Evolutionary conservation across 2,113 vertebrate species (phyloP).

Genomic region (Corythornis madagascariensis): DNA sequence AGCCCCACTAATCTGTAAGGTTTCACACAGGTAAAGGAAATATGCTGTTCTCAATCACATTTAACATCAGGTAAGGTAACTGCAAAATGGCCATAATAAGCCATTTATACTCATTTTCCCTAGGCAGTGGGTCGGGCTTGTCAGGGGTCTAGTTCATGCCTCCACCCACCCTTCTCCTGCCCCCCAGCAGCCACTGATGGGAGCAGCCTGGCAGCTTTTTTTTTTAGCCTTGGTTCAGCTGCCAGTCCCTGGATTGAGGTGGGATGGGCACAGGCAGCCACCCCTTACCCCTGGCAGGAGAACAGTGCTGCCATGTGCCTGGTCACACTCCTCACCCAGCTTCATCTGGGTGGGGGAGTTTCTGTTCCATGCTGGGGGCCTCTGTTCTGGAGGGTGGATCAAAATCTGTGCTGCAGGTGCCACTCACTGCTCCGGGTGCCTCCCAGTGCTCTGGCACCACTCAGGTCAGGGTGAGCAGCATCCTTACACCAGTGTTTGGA

Average conservation of each 20-base stretch:
- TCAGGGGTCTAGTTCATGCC: neutral
- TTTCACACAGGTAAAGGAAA: neutral
- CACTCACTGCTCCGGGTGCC: neutral
- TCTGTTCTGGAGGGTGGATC: neutral
- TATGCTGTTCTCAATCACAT: neutral
- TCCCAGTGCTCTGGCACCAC: fast-evolving
- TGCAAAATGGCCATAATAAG: neutral
- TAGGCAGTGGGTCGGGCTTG: neutral
- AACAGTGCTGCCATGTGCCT: no score
- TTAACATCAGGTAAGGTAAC: neutral
- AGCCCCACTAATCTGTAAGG: neutral
- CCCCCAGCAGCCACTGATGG: neutral
- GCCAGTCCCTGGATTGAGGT: neutral
- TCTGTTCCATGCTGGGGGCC: no score
- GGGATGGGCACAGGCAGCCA: neutral
- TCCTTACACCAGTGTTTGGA: neutral
- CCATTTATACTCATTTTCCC: neutral
- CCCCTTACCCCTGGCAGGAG: no score
- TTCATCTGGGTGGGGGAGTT: no score
- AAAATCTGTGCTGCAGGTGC: fast-evolving
- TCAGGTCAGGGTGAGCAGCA: neutral
- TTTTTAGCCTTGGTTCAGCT: neutral
- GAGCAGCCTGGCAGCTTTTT: neutral
- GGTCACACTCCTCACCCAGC: no score
- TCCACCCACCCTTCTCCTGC: neutral